Evolutionary conservation across 2,797 vertebrate species (phyloP), one percentile per base, ranked within the genome.

Genomic region (Oryzias dopingdopingensis): DNA sequence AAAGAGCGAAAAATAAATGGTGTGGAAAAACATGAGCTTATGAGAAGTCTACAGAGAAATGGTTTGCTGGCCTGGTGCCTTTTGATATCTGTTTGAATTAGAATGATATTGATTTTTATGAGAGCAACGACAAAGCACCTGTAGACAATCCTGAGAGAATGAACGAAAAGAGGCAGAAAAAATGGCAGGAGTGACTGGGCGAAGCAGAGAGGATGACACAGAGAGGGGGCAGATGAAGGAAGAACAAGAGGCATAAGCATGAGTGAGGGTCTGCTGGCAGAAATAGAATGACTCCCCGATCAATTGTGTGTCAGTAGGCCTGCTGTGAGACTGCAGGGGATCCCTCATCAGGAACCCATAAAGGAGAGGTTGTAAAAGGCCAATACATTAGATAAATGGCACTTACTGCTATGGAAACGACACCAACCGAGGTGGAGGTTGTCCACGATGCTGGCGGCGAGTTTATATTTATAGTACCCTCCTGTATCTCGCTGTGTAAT

Each of bases 391-490:
- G 85, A 88, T 86, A 87, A 89, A 89, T 89, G 78, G 74, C 86
- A 80, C 88, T 90, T 83, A 88, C 79, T 86, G 86, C 88, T 86
- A 88, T 88, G 82, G 86, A 86, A 88, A 87, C 56, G 70, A 83
- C 84, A 85, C 77, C 78, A 76, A 87, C 79, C 88, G 87, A 83
- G 86, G 83, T 88, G 81, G 80, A 88, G 81, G 77, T 86, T 82
- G 81, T 81, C 82, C 77, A 80, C 79, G 54, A 46, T 59, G 79
- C 79, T 79, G 70, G 69, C 77, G 82, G 76, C 72, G 72, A 63
- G 74, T 65, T 85, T 80, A 79, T 90, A 89, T 90, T 90, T 86
- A 86, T 88, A 86, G 82, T 63, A 61, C 62, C 76, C 79, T 71
- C 58, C 69, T 63, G 76, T 71, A 57, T 74, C 77, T 83, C 59